phyloP scores from a whole-genome alignment of 1,140 invertebrate genomes.

The Solenopsis fugax region DNA sequence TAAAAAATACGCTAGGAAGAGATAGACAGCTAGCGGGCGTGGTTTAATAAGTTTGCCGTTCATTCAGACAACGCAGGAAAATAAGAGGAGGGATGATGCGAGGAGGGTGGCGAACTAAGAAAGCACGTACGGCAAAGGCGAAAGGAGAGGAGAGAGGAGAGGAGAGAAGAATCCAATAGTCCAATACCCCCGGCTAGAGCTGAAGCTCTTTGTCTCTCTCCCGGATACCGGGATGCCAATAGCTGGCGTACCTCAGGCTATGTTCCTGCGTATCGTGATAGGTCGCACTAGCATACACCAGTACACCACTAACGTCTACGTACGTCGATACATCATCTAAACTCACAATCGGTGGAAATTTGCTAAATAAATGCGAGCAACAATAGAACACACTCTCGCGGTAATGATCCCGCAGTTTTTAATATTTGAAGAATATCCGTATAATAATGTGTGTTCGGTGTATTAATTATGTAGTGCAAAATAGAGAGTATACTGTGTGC shows the following conservation, averaged over 20 bases:
- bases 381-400: background rate
- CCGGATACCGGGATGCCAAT: conserved; percentile 76
- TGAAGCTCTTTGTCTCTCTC: conserved; percentile 76
- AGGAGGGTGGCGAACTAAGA: conserved; percentile 8
- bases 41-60: conserved; percentile 68
- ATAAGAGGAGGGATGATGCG: background rate
- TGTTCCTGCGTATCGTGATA: conserved; percentile 52
- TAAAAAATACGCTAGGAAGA: conserved; percentile 19
- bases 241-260: conserved; percentile 73
- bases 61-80: conserved; percentile 13
- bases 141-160: background rate
- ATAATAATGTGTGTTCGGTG: background rate
- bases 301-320: background rate
- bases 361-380: conserved; percentile 18
- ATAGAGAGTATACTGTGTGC: background rate
- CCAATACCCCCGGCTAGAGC: conserved; percentile 71
- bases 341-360: background rate
- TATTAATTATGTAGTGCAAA: background rate
- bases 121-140: conserved; percentile 12
- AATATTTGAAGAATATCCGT: background rate
- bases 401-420: background rate
- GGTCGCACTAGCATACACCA: background rate
- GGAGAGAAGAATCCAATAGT: conserved; percentile 74
- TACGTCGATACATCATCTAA: background rate
- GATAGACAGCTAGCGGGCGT: conserved; percentile 46